A percentile compares a stretch with the other conserved stretches of the same genome.
Conservation (phyloP, 2,797 vertebrate genomes). For the Platyrinchus mystaceus region DNA sequence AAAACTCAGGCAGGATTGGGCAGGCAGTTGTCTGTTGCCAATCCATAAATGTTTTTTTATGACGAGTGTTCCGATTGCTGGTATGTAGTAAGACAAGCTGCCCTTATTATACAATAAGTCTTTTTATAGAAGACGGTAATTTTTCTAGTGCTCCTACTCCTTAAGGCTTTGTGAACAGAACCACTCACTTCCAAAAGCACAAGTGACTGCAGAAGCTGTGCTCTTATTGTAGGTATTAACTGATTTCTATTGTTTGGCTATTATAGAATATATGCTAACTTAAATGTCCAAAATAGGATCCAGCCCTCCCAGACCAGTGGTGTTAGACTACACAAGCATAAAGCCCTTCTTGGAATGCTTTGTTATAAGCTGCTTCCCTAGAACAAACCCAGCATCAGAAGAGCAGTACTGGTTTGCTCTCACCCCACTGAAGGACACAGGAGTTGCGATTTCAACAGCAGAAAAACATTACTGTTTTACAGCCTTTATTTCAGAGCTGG, state of each 20-base stretch:
- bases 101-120: background rate
- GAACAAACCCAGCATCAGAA: background rate
- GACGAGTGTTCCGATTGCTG: background rate
- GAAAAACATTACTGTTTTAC: background rate
- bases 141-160: conserved; percentile 34
- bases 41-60: background rate
- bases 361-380: background rate
- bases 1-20: background rate
- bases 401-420: background rate
- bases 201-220: background rate
- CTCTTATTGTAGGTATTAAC: background rate
- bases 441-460: background rate
- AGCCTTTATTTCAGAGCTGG: background rate
- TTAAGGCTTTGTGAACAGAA: conserved; percentile 10
- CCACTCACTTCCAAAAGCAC: conserved; percentile 5
- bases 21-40: background rate
- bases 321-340: background rate
- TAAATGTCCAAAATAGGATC: background rate
- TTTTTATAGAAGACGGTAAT: conserved; percentile 21
- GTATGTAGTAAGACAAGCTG: conserved; percentile 1
- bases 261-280: background rate
- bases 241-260: background rate
- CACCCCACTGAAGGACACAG: background rate
- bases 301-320: background rate
- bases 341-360: background rate